These are phyloP conservation scores for Trypoxylus dichotomus DNA, from an alignment of 1,140 invertebrate species.

Conservation along the genomic window DNA sequence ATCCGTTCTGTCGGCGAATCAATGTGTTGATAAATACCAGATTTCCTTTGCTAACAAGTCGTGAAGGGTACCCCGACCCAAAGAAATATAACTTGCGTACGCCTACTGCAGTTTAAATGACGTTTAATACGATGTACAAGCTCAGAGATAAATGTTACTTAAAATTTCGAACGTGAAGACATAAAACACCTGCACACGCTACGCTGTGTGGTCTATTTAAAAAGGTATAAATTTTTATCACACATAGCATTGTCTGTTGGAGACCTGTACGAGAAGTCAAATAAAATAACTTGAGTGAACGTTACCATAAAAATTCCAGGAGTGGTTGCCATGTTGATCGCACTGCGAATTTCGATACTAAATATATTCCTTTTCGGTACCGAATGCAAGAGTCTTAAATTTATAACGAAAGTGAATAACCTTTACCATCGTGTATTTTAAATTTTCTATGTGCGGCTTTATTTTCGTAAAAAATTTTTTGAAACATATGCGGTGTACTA, in stretches of 20 bases:
- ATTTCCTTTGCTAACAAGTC: slow-evolving; percentile 17
- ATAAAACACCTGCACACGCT: slow-evolving; percentile 18
- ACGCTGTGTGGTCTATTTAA: slow-evolving; percentile 18
- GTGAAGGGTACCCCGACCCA: background rate
- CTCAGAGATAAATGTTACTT: slow-evolving; percentile 6
- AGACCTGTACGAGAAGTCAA: background rate
- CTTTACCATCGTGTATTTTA: background rate
- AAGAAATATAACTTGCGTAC: slow-evolving; percentile 23
- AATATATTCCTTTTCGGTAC: background rate
- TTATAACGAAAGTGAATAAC: background rate
- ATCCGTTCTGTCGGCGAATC: background rate
- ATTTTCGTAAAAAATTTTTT: background rate
- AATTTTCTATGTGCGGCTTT: background rate
- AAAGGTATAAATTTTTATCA: slow-evolving; percentile 20
- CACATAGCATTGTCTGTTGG: slow-evolving; percentile 6
- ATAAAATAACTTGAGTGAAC: background rate
- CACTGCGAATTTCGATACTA: background rate
- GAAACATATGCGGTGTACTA: too few relatives aligned
- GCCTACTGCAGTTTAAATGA: slow-evolving; percentile 20
- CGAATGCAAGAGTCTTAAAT: background rate
- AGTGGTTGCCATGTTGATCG: background rate
- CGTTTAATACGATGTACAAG: slow-evolving; percentile 18
- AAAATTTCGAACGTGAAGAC: slow-evolving; percentile 23
- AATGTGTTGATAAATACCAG: slow-evolving; percentile 18
- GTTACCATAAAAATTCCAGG: background rate